These are phyloP conservation scores for Drosophila grimshawi DNA, from an alignment of 1,140 invertebrate genomes.

Conservation along the genomic window DNA sequence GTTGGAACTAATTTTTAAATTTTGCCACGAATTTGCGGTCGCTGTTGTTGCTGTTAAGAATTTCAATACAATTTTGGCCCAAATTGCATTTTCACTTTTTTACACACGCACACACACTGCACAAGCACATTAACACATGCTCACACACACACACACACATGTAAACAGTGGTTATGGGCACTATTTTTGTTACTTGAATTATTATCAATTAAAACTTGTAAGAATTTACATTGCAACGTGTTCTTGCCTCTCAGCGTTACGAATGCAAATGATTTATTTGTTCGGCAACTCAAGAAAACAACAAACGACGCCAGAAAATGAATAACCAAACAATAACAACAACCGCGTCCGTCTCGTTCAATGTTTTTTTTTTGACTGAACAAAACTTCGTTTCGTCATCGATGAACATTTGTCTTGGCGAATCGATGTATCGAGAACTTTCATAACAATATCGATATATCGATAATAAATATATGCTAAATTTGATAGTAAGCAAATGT, in stretches of 20 bases:
- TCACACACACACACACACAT: conserved; percentile 20
- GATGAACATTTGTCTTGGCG: neutral
- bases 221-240: conserved; percentile 58
- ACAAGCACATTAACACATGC: conserved; percentile 12
- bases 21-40: conserved; percentile 34
- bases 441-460: neutral
- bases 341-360: conserved; percentile 46
- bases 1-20: conserved; percentile 40
- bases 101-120: conserved; percentile 20
- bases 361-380: conserved; percentile 47
- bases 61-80: conserved; percentile 69
- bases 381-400: conserved; percentile 18
- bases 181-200: conserved; percentile 28
- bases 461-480: conserved; percentile 3
- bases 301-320: conserved; percentile 52
- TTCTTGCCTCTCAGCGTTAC: conserved; percentile 23
- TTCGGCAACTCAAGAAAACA: conserved; percentile 65
- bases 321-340: conserved; percentile 67
- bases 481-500: neutral
- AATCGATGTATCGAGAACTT: neutral
- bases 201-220: conserved; percentile 64
- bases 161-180: neutral
- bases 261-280: conserved; percentile 52
- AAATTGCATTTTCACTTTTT: conserved; percentile 76
- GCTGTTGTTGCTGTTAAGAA: conserved; percentile 64